Base-by-base conservation (phyloP, 2,888 invertebrate genomes). In the Epinotia bilunana region DNA sequence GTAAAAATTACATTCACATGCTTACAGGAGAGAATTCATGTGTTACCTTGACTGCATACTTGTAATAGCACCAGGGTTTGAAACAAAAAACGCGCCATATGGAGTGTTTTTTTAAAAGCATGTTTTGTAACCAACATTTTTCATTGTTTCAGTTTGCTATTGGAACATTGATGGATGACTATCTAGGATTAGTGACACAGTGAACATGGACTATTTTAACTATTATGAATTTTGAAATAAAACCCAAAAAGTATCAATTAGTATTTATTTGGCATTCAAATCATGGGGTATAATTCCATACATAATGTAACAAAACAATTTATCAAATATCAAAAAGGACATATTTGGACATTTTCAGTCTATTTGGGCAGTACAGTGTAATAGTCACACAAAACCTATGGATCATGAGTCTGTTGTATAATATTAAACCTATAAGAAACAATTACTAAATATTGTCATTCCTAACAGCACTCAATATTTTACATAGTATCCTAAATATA, bases 91-190 rank as follows among this genome's bases (percentile, higher is more conserved):
- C 39, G 39, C 39, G 39, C 39, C 39, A 39, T 39, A 2, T 7
- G 9, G 9, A 39, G 39, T 9, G 39, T 7, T 39, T 53, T 13
- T 16, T n/a, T n/a, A 1, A 53, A 16, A 16, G 16, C 49, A 49
- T 53, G 5, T 46, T 12, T 57, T 6, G 9, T 58, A 49, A 70
- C n/a, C 5, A 3, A 18, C 53, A 28, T 55, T 46, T 57, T 46
- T 84, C 87, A 88, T 82, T 82, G 81, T 96, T 96, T 86, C 94
- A 98, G 98, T 99, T 99, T 95, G 99, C 99, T 1, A 99, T 99
- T 90, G 99, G 99, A 78, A 99, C 99, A 0, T 94, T 99, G 71
- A 99, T 99, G 99, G 99, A 99, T 86, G 99, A 99, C 93, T 99
- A 98, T 89, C 94, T 99, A 85, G 99, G 99, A 83, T 92, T 96